These are phyloP conservation scores for Colaptes auratus DNA, from an alignment of 2,113 vertebrate species.

Conservation along the genomic window DNA sequence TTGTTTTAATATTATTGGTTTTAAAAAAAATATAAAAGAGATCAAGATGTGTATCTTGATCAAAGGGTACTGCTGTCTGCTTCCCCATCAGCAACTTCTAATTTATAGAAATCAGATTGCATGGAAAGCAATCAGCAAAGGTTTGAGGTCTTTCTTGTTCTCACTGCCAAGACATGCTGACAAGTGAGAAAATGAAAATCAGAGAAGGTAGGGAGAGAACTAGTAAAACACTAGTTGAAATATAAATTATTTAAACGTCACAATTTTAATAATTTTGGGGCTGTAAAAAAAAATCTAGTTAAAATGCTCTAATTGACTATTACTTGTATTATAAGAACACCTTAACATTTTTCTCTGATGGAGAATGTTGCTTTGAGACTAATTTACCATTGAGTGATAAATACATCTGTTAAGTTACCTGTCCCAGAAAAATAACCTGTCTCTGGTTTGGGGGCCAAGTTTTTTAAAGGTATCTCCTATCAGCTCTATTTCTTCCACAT, in stretches of 20 bases:
- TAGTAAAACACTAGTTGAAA: conserved; percentile 38
- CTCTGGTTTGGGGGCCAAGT: neutral
- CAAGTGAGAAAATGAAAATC: conserved; percentile 64
- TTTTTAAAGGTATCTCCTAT: neutral
- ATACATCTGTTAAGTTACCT: neutral
- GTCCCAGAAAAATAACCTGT: neutral
- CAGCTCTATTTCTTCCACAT: neutral
- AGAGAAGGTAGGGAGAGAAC: conserved; percentile 7
- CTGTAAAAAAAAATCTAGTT: neutral
- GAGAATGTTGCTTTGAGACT: conserved; percentile 1
- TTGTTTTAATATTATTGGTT: conserved; percentile 59
- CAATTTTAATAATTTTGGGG: conserved; percentile 9
- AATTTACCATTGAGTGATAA: neutral
- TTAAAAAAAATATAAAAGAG: conserved; percentile 56
- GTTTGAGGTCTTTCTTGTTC: conserved; percentile 57
- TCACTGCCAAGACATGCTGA: conserved; percentile 56
- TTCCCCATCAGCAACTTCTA: conserved; percentile 64
- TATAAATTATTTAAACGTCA: conserved; percentile 40
- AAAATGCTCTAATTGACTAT: neutral
- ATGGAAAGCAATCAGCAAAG: conserved; percentile 50
- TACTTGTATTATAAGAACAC: neutral
- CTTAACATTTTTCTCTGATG: neutral
- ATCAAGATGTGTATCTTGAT: conserved; percentile 66
- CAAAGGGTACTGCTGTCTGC: conserved; percentile 62
- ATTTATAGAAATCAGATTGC: conserved; percentile 70